Evolutionary conservation across 1,140 invertebrate genomes (phyloP).

Genomic region (Sycobia sp.): DNA sequence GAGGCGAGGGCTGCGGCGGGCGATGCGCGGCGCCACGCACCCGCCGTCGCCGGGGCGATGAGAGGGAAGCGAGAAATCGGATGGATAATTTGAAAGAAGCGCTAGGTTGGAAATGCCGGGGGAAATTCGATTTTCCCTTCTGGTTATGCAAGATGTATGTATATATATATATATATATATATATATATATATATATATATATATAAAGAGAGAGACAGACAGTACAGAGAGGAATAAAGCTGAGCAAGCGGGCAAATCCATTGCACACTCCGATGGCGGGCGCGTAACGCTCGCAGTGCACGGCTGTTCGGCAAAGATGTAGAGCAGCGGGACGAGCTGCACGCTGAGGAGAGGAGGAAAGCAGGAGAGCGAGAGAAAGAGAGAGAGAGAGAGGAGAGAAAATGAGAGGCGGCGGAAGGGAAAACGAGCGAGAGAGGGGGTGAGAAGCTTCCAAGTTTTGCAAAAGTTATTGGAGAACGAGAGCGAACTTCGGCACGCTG

Average conservation of each 20-base stretch:
- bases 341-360: not conserved
- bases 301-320: not conserved
- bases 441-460: conserved; percentile 30
- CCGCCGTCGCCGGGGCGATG: conserved; percentile 10
- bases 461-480: conserved; percentile 37
- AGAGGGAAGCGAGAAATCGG: conserved; percentile 29
- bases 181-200: no score
- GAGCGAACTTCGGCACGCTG: conserved; percentile 32
- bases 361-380: no score
- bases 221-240: no score
- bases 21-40: conserved; percentile 10
- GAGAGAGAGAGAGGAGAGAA: not conserved
- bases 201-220: not conserved
- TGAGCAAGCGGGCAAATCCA: conserved; percentile 8
- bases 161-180: no score
- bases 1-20: not conserved
- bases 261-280: no score
- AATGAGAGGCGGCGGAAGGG: no score
- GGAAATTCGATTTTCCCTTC: conserved; percentile 41
- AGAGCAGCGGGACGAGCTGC: not conserved
- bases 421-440: not conserved
- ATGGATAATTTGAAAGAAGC: conserved; percentile 38
- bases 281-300: not conserved
- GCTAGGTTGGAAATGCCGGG: conserved; percentile 16
- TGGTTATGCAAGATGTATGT: no score